Conservation (phyloP, 2,888 invertebrate species). For the Callimorpha dominula region DNA sequence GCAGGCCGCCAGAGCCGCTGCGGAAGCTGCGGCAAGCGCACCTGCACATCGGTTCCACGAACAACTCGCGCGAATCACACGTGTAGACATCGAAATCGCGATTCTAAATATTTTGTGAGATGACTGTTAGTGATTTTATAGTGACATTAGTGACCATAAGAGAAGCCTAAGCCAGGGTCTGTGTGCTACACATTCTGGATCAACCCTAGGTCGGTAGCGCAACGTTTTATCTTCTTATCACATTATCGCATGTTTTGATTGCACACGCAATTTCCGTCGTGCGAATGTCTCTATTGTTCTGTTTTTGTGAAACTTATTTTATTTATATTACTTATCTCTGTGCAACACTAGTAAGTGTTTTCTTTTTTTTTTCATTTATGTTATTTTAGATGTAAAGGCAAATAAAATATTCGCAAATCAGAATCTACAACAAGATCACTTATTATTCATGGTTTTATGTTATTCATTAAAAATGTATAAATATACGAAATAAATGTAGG, state of each 20-base stretch:
- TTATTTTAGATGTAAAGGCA: neutral
- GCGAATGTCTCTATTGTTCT: slow-evolving; percentile 62
- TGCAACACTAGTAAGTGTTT: neutral
- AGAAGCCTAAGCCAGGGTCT: slow-evolving; percentile 50
- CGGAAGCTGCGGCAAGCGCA: slow-evolving; percentile 82
- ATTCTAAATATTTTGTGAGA: slow-evolving; percentile 60
- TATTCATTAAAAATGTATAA: neutral
- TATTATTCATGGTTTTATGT: neutral
- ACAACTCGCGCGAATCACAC: slow-evolving; percentile 52
- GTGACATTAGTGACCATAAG: slow-evolving; percentile 66
- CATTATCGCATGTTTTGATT: slow-evolving; percentile 69
- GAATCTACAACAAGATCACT: neutral
- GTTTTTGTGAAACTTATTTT: slow-evolving; percentile 12
- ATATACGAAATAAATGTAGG: neutral
- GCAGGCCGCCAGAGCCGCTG: slow-evolving; percentile 71
- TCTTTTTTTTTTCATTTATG: neutral
- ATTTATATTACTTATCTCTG: slow-evolving; percentile 5
- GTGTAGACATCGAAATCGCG: slow-evolving; percentile 41
- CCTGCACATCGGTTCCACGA: slow-evolving; percentile 63
- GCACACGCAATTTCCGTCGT: slow-evolving; percentile 68
- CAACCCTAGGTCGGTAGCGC: slow-evolving; percentile 79
- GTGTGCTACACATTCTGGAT: slow-evolving; percentile 69
- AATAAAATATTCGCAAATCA: neutral
- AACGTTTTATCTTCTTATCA: slow-evolving; percentile 74
- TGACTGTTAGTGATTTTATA: slow-evolving; percentile 71